Base-by-base conservation (phyloP, 2,888 invertebrate species). In the Alitta virens region DNA sequence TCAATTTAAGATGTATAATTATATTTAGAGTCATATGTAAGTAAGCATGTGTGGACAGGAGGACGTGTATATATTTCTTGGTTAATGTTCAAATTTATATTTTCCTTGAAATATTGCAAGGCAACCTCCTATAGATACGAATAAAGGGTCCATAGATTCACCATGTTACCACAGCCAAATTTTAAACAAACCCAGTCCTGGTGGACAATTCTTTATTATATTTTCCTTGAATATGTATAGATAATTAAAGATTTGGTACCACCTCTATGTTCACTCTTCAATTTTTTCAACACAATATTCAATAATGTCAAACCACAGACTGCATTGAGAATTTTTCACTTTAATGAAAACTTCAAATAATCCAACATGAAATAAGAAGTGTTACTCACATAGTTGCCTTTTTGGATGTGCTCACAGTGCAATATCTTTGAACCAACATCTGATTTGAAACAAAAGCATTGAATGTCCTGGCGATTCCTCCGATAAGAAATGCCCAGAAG, bases 361-460 rank as follows among this genome's bases (percentile, higher is more conserved):
- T n/a, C n/a, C 21, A 46, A 46, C 46, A 46, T 46, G 21, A n/a
- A n/a, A n/a, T n/a, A n/a, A n/a, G n/a, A n/a, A n/a, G n/a, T n/a
- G 5, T 46, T 18, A 46, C 46, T 46, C n/a, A 46, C 46, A 46
- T 46, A 12, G 46, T 46, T 5, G 62, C 65, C 24, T 62, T 27
- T 24, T 52, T 27, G 42, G 56, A 50, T 2, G 65, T 59, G 2
- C 43, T 26, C 18, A 65, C 33, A 5, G 65, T 60, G 7, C 58
- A 53, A 54, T 63, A 65, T 80, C 94, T 91, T 81, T 95, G 94
- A 51, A 95, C 89, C 18, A 93, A 91, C 0, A 93, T 91, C 81
- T 95, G 95, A 82, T 94, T 94, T 25, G 92, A 90, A 78, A 91
- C 91, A 82, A 92, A 94, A 86, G 94, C 89, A 56, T 92, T 90